These are phyloP conservation scores for Dendroctonus ponderosae DNA, from an alignment of 1,140 invertebrate species.

Conservation along the genomic window DNA sequence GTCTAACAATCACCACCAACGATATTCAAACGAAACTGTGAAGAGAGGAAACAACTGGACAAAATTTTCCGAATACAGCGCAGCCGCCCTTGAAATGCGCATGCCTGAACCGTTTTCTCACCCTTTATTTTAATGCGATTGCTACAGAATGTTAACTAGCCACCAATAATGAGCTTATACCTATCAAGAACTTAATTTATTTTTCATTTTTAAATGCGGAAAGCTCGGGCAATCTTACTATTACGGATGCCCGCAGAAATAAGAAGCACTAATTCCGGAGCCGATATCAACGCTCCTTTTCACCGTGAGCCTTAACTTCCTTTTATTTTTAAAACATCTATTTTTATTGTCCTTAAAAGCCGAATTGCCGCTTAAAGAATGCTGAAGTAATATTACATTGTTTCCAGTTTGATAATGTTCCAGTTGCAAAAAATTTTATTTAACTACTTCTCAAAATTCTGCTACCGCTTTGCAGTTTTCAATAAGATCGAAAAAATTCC, in stretches of 20 bases:
- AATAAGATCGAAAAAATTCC: no score
- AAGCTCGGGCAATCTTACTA: not conserved
- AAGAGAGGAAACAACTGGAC: slow-evolving; percentile 31
- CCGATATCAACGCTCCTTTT: not conserved
- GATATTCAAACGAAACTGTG: slow-evolving; percentile 29
- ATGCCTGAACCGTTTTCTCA: slow-evolving; percentile 37
- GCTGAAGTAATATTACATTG: no score
- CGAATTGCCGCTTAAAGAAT: no score
- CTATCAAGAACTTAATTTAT: slow-evolving; percentile 37
- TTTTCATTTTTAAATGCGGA: slow-evolving; percentile 28
- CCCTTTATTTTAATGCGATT: slow-evolving; percentile 44
- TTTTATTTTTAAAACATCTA: not conserved
- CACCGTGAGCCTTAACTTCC: not conserved
- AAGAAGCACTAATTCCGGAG: not conserved
- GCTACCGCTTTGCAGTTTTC: no score
- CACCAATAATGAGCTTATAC: slow-evolving; percentile 41
- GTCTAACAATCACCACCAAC: slow-evolving; percentile 3
- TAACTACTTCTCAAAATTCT: no score
- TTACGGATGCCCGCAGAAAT: slow-evolving; percentile 2
- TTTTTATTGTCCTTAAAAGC: no score
- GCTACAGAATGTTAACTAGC: slow-evolving; percentile 43
- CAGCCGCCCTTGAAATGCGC: slow-evolving; percentile 36
- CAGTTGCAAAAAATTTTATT: no score
- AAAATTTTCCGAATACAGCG: slow-evolving; percentile 37
- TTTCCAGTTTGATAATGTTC: no score